Evolutionary conservation across 2,113 vertebrate species (phyloP), one percentile per base, ranked within the genome.

Genomic region (Engystomops pustulosus): DNA sequence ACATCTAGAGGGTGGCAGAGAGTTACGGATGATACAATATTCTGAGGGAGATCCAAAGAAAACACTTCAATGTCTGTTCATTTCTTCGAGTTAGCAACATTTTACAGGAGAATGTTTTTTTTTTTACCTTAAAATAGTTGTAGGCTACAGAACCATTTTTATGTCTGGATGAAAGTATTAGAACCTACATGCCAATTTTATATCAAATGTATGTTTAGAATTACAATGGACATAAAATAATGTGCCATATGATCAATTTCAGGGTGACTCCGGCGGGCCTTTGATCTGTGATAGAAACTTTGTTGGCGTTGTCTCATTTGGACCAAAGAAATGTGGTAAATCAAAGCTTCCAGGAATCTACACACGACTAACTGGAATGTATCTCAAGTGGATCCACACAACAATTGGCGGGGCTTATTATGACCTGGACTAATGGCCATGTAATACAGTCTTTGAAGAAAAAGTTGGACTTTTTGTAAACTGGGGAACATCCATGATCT

Each of bases 241-340:
- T 55, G 27, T 11, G 8, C 3, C 38, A 6, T 58, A 12, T 58
- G 17, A 77, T 80, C 10, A 85, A 30, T 86, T 87, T 67, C 69
- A 87, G 81, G 84, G 71, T 30, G 53, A 77, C 79, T 88, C 81
- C 18, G 85, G 82, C 15, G 80, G 83, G 27, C 58, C 30, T 36
- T 47, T 86, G 71, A 75, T 68, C 71, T 88, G 44, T 36, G 32
- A 36, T 7, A 0, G 20, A 14, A n/a, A 0, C 25, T 84, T 58
- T 30, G 18, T 14, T 1, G 77, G 68, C 8, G 80, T 84, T 81
- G 58, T 86, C 85, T 87, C 74, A 72, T 86, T 85, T 60, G 84
- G 60, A 53, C 25, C 9, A 41, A 0, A 14, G 3, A n/a, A 7
- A 11, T 87, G 85, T 65, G 45, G 62, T 53, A 71, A 2, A 55